A percentile compares a stretch with the other conserved stretches of the same genome.
Conservation (phyloP, 2,888 invertebrate genomes). For the Athripsodes cinereus region DNA sequence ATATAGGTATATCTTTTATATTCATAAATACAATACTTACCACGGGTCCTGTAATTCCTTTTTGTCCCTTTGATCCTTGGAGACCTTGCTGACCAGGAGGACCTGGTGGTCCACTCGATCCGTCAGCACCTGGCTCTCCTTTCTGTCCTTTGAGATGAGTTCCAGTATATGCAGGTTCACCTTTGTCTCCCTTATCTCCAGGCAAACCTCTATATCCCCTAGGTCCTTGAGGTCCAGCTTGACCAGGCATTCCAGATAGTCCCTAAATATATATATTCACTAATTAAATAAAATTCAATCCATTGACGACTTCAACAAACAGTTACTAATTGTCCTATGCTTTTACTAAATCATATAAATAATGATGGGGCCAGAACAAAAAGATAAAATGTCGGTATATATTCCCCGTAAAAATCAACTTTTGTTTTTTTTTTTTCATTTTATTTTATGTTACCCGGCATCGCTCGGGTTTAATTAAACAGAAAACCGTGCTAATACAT, state of each 20-base stretch:
- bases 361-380: too few relatives aligned
- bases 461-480: too few relatives aligned
- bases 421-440: too few relatives aligned
- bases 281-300: background rate
- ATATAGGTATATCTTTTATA: too few relatives aligned
- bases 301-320: background rate
- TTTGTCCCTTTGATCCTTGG: slow-evolving; percentile 52
- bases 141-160: slow-evolving; percentile 73
- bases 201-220: slow-evolving; percentile 63
- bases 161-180: slow-evolving; percentile 71
- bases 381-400: too few relatives aligned
- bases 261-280: slow-evolving; percentile 49
- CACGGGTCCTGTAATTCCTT: slow-evolving; percentile 55
- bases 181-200: slow-evolving; percentile 71
- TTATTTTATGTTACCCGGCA: too few relatives aligned
- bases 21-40: slow-evolving; percentile 40
- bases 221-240: slow-evolving; percentile 66
- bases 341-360: too few relatives aligned
- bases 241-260: slow-evolving; percentile 63
- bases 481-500: too few relatives aligned
- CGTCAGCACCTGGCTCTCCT: slow-evolving; percentile 76
- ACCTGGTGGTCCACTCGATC: slow-evolving; percentile 61
- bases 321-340: too few relatives aligned
- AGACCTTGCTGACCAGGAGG: slow-evolving; percentile 57
- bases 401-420: too few relatives aligned